These are phyloP conservation scores for Orestias chungarensis DNA, from an alignment of 2,797 vertebrate genomes.

Conservation along the genomic window DNA sequence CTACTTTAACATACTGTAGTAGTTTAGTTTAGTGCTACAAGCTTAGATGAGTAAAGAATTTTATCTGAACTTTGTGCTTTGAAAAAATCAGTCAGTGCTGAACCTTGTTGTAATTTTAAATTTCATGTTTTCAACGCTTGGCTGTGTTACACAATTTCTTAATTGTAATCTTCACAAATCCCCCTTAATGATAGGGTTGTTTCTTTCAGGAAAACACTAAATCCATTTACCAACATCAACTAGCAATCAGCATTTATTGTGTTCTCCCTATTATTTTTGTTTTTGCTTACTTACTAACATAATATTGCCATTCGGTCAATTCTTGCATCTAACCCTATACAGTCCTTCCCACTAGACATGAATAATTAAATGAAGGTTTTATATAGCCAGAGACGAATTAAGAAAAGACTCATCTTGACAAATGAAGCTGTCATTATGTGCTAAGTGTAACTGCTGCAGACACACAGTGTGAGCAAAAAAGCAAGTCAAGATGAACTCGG, in stretches of 20 bases:
- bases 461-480: constrained; percentile 1
- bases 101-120: no score
- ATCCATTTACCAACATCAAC: background rate
- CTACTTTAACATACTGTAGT: no score
- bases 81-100: no score
- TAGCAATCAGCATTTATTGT: background rate
- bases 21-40: no score
- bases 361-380: constrained; percentile 29
- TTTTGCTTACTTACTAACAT: background rate
- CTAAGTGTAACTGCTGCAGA: constrained; percentile 23
- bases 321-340: constrained; percentile 9
- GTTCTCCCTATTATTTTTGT: background rate
- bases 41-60: no score
- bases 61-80: no score
- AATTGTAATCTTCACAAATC: background rate
- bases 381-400: constrained; percentile 30
- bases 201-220: background rate
- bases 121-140: background rate
- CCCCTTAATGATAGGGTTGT: background rate
- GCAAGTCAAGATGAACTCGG: constrained; percentile 1
- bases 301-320: background rate
- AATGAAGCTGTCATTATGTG: constrained; percentile 32
- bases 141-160: background rate
- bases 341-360: constrained; percentile 5
- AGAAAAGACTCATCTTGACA: constrained; percentile 11